A percentile compares a stretch with the other conserved stretches of the same genome.
phyloP scores from a whole-genome alignment of 2,888 invertebrate species.

The Meliscaeva auricollis region DNA sequence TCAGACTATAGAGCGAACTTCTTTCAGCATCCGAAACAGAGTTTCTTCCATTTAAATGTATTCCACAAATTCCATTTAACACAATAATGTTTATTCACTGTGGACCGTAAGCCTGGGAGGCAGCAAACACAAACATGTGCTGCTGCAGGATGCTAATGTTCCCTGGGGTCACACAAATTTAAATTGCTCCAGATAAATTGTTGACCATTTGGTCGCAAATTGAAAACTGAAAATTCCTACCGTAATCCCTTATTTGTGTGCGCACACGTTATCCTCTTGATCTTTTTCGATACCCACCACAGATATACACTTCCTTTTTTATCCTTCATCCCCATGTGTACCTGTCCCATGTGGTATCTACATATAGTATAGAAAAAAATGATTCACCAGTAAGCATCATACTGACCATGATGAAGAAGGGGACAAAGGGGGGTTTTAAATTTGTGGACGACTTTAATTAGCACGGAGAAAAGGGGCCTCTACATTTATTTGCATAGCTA shows the following conservation, averaged over 20 bases:
- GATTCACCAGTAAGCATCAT: conserved; percentile 43
- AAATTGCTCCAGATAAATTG: conserved; percentile 73
- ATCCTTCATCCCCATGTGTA: not conserved
- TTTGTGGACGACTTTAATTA: conserved; percentile 49
- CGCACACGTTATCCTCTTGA: conserved; percentile 69
- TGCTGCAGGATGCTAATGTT: conserved; percentile 31
- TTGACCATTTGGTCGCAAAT: conserved; percentile 75
- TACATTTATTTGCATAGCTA: conserved; percentile 50
- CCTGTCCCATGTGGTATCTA: not conserved
- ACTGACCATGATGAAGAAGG: conserved; percentile 1
- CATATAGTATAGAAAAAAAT: conserved; percentile 2
- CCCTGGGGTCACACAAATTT: conserved; percentile 72
- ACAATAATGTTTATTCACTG: conserved; percentile 54
- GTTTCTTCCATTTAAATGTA: conserved; percentile 42
- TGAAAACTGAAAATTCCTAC: conserved; percentile 70
- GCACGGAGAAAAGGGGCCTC: not conserved
- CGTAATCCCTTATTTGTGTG: conserved; percentile 69
- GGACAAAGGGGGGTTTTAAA: conserved; percentile 37
- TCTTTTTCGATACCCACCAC: conserved; percentile 62
- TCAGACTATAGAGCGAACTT: not conserved
- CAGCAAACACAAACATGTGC: conserved; percentile 60
- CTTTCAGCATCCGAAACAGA: conserved; percentile 24
- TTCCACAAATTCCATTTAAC: conserved; percentile 58
- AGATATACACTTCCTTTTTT: not conserved
- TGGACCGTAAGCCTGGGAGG: not conserved